Conservation (phyloP, 2,113 vertebrate genomes). For the Pavo muticus region DNA sequence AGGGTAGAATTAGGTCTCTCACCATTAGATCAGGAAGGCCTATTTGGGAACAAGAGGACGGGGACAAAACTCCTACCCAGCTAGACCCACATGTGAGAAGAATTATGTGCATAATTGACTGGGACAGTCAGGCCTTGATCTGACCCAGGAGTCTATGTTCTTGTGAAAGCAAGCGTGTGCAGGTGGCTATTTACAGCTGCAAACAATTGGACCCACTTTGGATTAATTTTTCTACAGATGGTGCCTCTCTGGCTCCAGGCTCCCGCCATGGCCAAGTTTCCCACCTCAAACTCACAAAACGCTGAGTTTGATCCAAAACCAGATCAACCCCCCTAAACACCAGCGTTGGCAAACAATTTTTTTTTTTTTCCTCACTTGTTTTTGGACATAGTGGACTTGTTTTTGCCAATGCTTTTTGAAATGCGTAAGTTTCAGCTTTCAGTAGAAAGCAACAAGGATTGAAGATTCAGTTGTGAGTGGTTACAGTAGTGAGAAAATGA, state of each 20-base stretch:
- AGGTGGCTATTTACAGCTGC: not conserved
- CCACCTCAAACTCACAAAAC: not conserved
- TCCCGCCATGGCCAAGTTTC: not conserved
- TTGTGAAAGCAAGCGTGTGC: not conserved
- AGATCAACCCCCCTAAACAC: not conserved
- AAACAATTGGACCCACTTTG: not conserved
- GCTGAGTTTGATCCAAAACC: not conserved
- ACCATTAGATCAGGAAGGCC: not conserved
- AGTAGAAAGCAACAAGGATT: not conserved
- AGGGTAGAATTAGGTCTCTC: slow-evolving; percentile 13
- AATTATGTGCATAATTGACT: not conserved
- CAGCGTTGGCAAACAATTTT: not conserved
- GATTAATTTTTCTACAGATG: not conserved
- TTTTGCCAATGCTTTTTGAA: not conserved
- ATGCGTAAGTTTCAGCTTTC: not conserved
- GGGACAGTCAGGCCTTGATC: not conserved
- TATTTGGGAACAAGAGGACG: not conserved
- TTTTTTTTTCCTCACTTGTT: not conserved
- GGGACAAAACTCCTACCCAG: not conserved
- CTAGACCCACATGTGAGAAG: not conserved
- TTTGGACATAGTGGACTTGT: not conserved
- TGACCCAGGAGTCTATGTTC: not conserved
- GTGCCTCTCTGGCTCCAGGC: not conserved
- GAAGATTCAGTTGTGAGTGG: accelerated
- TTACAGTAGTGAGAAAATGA: not conserved